phyloP scores from a whole-genome alignment of 2,797 vertebrate genomes.

The Chelon labrosus region DNA sequence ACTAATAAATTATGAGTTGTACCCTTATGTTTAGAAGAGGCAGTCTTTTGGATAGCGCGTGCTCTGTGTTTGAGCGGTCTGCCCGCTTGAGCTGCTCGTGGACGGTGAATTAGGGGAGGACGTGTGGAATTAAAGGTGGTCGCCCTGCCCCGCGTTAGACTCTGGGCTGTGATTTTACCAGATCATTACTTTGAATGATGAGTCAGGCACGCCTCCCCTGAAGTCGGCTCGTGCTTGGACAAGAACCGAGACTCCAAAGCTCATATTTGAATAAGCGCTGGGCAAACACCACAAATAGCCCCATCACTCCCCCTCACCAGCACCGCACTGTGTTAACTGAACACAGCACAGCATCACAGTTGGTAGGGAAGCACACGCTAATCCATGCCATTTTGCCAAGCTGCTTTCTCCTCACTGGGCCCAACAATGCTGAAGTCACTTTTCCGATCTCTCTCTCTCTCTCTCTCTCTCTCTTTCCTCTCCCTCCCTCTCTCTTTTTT shows the following conservation, averaged over 20 bases:
- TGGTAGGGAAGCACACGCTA: constrained; percentile 64
- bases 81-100: constrained; percentile 44
- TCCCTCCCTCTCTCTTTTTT: constrained; percentile 25
- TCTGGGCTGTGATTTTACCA: constrained; percentile 38
- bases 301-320: neutral
- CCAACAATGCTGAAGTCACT: constrained; percentile 74
- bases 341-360: constrained; percentile 58
- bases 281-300: constrained; percentile 69
- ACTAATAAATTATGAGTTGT: constrained; percentile 65
- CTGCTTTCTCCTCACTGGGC: constrained; percentile 68
- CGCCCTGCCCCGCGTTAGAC: constrained; percentile 33
- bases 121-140: constrained; percentile 56
- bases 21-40: constrained; percentile 40
- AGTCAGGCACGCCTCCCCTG: constrained; percentile 49
- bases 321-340: constrained; percentile 47
- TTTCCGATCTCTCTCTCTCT: constrained; percentile 38
- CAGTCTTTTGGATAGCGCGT: constrained; percentile 10
- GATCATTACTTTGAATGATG: constrained; percentile 63
- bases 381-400: constrained; percentile 77
- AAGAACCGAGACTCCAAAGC: constrained; percentile 74
- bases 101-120: constrained; percentile 37
- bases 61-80: constrained; percentile 41
- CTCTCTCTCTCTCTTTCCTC: neutral
- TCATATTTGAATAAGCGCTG: constrained; percentile 80
- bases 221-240: constrained; percentile 40